Base-by-base conservation (phyloP, 23 tunicate genomes). In the Ciona savignyi region DNA sequence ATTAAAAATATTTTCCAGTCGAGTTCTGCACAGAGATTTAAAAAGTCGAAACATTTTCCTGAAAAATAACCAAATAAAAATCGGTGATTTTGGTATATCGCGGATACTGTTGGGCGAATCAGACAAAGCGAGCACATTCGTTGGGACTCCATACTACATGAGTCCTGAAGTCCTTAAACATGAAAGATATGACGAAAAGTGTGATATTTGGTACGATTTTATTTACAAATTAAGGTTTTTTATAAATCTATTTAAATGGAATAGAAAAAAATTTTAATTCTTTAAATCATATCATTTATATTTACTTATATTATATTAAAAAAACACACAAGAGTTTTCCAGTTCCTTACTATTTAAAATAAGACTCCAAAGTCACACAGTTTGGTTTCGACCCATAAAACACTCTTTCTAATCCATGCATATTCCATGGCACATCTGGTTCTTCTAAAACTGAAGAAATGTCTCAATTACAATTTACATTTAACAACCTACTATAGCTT, bases 61-160 rank as follows among this genome's bases (percentile, higher is more conserved):
- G 0, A 91, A 91, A 79, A 72, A 80, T 26, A 85, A 85, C 67
- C 68, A 76, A 49, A 67, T 91, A 1, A 91, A 91, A 48, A 71
- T 91, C 29, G 97, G 97, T 32, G 97, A 91, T 64, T 91, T 91
- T 74, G 97, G 97, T n/a, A 91, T 91, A 11, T 91, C 97, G n/a
- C 69, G 79, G 26, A 91, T 91, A 24, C 61, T 91, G 3, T 70
- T 91, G 71, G 97, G 97, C 2, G 77, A 89, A 3, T 66, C 90
- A 1, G 97, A 91, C 29, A 91, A 79, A 72, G 97, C 97, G n/a
- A 91, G 91, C 65, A 91, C 97, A 2, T 91, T 91, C 72, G 97
- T 91, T 0, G 97, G 97, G 1, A 91, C 97, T 23, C 97, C 97
- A 35, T 91, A 91, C 60, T 91, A 91, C 74, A 91, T 91, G 97